These are phyloP conservation scores for Leucophenga varia DNA, from an alignment of 1,140 invertebrate species.

Conservation along the genomic window DNA sequence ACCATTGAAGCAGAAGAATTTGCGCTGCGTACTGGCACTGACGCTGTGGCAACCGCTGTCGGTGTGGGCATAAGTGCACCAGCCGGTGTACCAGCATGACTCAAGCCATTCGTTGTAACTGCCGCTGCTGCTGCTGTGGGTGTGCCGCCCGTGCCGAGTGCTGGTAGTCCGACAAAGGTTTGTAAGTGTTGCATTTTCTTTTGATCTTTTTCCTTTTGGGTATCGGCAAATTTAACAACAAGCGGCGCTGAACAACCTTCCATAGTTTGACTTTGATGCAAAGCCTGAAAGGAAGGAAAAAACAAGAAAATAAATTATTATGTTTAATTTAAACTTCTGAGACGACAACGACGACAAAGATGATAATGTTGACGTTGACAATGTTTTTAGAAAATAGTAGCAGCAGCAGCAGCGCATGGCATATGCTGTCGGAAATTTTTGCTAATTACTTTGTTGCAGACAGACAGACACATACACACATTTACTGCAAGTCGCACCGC, in stretches of 20 bases:
- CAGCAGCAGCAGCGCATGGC: background rate
- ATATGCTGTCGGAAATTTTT: constrained; percentile 8
- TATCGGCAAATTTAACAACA: constrained; percentile 98
- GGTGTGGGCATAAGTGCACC: background rate
- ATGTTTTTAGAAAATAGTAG: background rate
- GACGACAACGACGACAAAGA: background rate
- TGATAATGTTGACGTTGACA: background rate
- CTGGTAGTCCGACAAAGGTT: constrained; percentile 72
- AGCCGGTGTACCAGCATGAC: constrained; percentile 11
- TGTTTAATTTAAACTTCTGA: background rate
- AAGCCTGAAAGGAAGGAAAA: constrained; percentile 59
- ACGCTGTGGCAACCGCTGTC: constrained; percentile 22
- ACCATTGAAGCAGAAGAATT: constrained; percentile 33
- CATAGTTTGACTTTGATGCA: constrained; percentile 98
- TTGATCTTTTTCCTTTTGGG: constrained; percentile 97
- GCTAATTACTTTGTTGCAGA: constrained; percentile 18
- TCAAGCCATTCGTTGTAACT: constrained; percentile 3
- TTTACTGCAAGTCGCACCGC: constrained; percentile 45
- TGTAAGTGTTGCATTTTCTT: constrained; percentile 92
- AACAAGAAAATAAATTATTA: background rate
- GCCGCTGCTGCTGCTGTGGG: constrained; percentile 24
- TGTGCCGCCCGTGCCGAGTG: constrained; percentile 43
- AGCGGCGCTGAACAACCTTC: constrained; percentile 96
- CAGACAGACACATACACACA: constrained; percentile 34
- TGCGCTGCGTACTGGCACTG: constrained; percentile 29